A percentile compares a stretch with the other conserved stretches of the same genome.
phyloP scores from a whole-genome alignment of 2,797 vertebrate genomes.

The Lithobates pipiens region DNA sequence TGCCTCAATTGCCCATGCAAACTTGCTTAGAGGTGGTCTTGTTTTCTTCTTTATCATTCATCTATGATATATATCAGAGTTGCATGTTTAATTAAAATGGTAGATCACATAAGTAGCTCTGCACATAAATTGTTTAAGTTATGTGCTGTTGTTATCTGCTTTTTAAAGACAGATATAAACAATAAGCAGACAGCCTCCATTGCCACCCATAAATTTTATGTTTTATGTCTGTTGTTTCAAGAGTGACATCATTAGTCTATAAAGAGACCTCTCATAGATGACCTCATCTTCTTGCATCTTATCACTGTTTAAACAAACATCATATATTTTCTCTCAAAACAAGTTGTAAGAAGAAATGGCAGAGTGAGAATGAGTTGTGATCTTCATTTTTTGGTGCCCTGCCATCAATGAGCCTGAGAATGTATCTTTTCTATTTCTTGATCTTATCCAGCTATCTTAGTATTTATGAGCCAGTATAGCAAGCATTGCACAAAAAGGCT shows the following conservation, averaged over 20 bases:
- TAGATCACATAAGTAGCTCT: too few relatives aligned
- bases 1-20: too few relatives aligned
- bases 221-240: conserved; percentile 26
- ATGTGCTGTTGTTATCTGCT: neutral
- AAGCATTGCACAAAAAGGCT: neutral
- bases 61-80: too few relatives aligned
- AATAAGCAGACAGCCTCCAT: neutral
- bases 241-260: conserved; percentile 36
- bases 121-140: neutral
- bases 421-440: neutral
- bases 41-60: too few relatives aligned
- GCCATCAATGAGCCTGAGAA: neutral
- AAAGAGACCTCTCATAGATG: neutral
- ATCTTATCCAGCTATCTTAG: neutral
- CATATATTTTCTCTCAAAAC: conserved; percentile 24
- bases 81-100: too few relatives aligned
- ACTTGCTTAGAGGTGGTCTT: too few relatives aligned
- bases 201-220: neutral
- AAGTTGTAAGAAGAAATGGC: neutral
- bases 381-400: neutral
- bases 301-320: conserved; percentile 16
- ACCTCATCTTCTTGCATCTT: conserved; percentile 27
- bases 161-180: neutral
- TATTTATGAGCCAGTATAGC: neutral
- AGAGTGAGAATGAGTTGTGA: neutral